Base-by-base conservation (phyloP, 2,888 invertebrate genomes). In the Chloroclystis v-ata region DNA sequence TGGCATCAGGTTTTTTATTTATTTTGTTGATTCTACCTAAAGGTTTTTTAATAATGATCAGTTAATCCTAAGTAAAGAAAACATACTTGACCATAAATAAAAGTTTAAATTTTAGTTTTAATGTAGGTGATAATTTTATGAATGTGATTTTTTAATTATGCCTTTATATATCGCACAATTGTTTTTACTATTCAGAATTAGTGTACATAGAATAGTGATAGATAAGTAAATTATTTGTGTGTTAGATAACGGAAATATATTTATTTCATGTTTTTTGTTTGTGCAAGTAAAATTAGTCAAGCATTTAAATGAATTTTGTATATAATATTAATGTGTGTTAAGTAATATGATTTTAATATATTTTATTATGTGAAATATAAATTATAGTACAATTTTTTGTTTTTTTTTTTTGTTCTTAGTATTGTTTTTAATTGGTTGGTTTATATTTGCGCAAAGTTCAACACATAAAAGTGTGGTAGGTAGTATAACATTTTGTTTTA, bases 311-410 rank as follows among this genome's bases (percentile, higher is more conserved):
- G 33, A 49, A 46, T 49, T 33, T 42, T 56, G 47, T 54, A 55
- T 44, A 52, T 53, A 53, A 49, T 47, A 55, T 54, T 57, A 63
- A 43, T 58, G 58, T 61, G 67, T 67, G 65, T 59, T 26, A 40
- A 45, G 50, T 65, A 54, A 59, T 53, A 61, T 62, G 60, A 56
- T 59, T 62, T 64, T 64, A 60, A 64, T 66, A 56, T 57, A 55
- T 55, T 55, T 58, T 67, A 60, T 69, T 60, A 63, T 56, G 58
- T 68, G 66, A 69, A 72, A 71, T 75, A 76, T 73, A 74, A 59
- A 64, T 54, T 70, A 67, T 72, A 69, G 72, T 75, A 73, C 70
- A 75, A 66, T 45, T 61, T 65, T 63, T 59, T 28, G 37, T 65
- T 62, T 63, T 28, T 49, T 58, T 55, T 61, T 37, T 39, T 40